Base-by-base conservation (phyloP, 1,140 invertebrate genomes). In the Leptinotarsa texana region DNA sequence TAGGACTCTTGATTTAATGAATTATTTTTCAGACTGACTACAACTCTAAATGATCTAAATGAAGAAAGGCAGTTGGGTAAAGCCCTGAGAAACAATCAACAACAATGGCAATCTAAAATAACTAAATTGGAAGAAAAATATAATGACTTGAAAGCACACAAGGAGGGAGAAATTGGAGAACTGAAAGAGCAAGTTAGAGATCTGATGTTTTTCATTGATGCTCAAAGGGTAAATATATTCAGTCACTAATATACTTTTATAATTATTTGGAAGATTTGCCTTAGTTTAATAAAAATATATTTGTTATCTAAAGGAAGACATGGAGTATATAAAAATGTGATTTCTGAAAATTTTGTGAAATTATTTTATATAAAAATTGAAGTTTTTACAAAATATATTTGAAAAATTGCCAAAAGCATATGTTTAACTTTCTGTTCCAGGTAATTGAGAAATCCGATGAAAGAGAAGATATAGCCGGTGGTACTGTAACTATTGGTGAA, bases 121-220 rank as follows among this genome's bases (percentile, higher is more conserved):
- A 87, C 88, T 13, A 85, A 88, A 57, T 81, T 95, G 8, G 91
- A 94, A 81, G 86, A 89, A 70, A 86, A 92, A 73, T 86, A 92
- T 68, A 86, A 87, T 17, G 87, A 91, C 63, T 82, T 85, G n/a
- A 88, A 88, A 80, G 81, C 78, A 15, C 75, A 79, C 22, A 92
- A 92, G 82, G 90, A 94, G 66, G 83, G 89, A 79, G 93, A 97
- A 89, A 89, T 97, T 3, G 75, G 83, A 0, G 96, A 97, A 17
- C 87, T 99, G 13, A 91, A 93, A 80, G 96, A 98, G 78, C 97
- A 99, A 87, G 87, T 99, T 1, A 88, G 95, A 15, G 97, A 99
- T 89, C 87, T 99, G 1, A 98, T 99, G 96, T 97, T 98, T 87
- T 98, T 93, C 84, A 89, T 99, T 71, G 95, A 98, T 80, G 96